Percentiles rank a stretch among this genome's conserved stretches.
phyloP scores from a whole-genome alignment of 2,797 vertebrate species.

The Sebastes minor region DNA sequence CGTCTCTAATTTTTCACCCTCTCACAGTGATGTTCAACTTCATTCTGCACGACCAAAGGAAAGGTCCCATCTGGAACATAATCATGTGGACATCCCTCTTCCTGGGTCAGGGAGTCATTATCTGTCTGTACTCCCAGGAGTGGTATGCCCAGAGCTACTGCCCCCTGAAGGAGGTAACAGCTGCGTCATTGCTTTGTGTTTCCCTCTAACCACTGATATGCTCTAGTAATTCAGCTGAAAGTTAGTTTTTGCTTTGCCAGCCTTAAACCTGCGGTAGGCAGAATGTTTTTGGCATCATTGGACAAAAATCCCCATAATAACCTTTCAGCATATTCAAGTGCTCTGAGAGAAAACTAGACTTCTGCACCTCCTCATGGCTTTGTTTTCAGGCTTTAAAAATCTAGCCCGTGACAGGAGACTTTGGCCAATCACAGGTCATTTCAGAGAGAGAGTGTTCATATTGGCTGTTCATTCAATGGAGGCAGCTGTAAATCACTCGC shows the following conservation, averaged over 20 bases:
- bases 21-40: constrained; percentile 94
- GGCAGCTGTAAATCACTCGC: too few relatives aligned
- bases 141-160: constrained; percentile 95
- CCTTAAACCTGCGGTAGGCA: not conserved
- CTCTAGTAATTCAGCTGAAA: not conserved
- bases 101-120: constrained; percentile 90
- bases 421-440: too few relatives aligned
- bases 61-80: constrained; percentile 95
- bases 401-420: too few relatives aligned
- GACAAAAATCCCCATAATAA: too few relatives aligned
- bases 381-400: too few relatives aligned
- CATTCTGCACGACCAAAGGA: constrained; percentile 91
- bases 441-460: too few relatives aligned
- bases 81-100: constrained; percentile 96
- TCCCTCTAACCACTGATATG: not conserved
- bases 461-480: too few relatives aligned
- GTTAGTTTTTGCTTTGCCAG: not conserved
- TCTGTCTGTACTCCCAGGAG: constrained; percentile 96
- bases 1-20: constrained; percentile 30
- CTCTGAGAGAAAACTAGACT: too few relatives aligned
- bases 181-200: not conserved
- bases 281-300: too few relatives aligned
- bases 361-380: too few relatives aligned
- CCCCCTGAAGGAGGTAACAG: constrained; percentile 87
- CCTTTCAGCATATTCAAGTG: too few relatives aligned